phyloP scores from a whole-genome alignment of 2,888 invertebrate species.

The Cactoblastis cactorum region DNA sequence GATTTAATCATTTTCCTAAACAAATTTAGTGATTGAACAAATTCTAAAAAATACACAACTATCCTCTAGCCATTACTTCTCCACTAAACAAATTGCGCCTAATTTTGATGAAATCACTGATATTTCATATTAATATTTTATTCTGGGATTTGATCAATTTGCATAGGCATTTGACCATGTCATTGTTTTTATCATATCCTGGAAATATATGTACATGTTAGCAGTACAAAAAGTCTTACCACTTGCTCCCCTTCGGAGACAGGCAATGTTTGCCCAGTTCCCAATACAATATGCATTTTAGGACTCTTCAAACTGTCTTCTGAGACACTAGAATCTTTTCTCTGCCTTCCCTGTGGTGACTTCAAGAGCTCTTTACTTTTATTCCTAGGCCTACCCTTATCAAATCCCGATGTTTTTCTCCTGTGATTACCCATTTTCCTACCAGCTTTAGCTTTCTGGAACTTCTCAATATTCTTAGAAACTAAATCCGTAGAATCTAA shows the following conservation, averaged over 20 bases:
- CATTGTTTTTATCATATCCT: too few species aligned
- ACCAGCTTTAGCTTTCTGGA: slow-evolving; percentile 45
- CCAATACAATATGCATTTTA: slow-evolving; percentile 72
- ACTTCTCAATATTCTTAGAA: slow-evolving; percentile 43
- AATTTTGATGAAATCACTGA: too few species aligned
- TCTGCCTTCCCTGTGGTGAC: slow-evolving; percentile 50
- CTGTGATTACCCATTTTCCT: slow-evolving; percentile 67
- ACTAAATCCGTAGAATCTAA: slow-evolving; percentile 43
- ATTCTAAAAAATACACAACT: too few species aligned
- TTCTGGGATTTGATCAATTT: too few species aligned
- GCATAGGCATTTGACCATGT: too few species aligned
- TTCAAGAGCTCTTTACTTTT: slow-evolving; percentile 51
- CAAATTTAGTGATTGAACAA: too few species aligned
- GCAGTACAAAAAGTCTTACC: slow-evolving; percentile 55
- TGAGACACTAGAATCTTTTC: slow-evolving; percentile 56
- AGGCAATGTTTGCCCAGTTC: slow-evolving; percentile 75
- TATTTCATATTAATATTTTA: too few species aligned
- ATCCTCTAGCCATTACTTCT: too few species aligned
- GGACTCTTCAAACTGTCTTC: slow-evolving; percentile 63
- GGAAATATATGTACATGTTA: too few species aligned
- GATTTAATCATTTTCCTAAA: too few species aligned
- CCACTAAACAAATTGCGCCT: too few species aligned
- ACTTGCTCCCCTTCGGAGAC: slow-evolving; percentile 81
- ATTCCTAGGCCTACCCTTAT: slow-evolving; percentile 41
- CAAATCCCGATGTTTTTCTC: slow-evolving; percentile 57